Conservation (phyloP, 1,140 invertebrate genomes). For the Tetragonula clypearis region DNA sequence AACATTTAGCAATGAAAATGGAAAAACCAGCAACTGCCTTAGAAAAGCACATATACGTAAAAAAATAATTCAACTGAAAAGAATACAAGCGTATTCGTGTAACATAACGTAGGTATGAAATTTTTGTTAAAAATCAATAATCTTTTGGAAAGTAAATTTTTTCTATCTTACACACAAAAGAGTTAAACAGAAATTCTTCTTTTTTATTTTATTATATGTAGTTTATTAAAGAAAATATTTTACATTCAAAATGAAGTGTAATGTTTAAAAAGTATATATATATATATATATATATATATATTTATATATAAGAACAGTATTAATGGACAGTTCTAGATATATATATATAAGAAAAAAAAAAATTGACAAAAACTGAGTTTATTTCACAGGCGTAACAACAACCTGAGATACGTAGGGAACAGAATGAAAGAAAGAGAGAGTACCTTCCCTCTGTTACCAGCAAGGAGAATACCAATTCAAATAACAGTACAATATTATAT, state of each 20-base stretch:
- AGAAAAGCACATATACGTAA: constrained; percentile 60
- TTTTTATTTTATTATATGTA: constrained; percentile 18
- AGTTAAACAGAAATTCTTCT: not conserved
- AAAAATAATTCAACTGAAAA: constrained; percentile 35
- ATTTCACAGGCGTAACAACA: constrained; percentile 77
- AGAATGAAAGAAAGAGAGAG: constrained; percentile 73
- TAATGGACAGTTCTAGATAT: constrained; percentile 34
- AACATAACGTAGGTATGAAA: constrained; percentile 64
- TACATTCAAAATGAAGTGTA: constrained; percentile 5
- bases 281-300: not conserved
- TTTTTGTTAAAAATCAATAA: constrained; percentile 56
- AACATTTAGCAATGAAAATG: constrained; percentile 44
- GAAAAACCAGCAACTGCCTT: constrained; percentile 75
- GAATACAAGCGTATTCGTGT: constrained; percentile 46
- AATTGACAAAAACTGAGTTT: constrained; percentile 73
- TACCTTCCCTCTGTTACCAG: constrained; percentile 70
- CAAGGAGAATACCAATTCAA: constrained; percentile 68
- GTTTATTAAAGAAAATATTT: constrained; percentile 1
- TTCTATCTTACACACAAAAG: not conserved
- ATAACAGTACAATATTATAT: constrained; percentile 50
- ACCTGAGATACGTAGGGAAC: constrained; percentile 74
- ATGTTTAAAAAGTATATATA: not conserved
- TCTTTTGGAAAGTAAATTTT: not conserved
- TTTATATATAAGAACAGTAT: constrained; percentile 1
- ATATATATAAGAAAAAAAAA: constrained; percentile 19